phyloP scores from a whole-genome alignment of 1,140 invertebrate genomes.

The Aporrectodea caliginosa region DNA sequence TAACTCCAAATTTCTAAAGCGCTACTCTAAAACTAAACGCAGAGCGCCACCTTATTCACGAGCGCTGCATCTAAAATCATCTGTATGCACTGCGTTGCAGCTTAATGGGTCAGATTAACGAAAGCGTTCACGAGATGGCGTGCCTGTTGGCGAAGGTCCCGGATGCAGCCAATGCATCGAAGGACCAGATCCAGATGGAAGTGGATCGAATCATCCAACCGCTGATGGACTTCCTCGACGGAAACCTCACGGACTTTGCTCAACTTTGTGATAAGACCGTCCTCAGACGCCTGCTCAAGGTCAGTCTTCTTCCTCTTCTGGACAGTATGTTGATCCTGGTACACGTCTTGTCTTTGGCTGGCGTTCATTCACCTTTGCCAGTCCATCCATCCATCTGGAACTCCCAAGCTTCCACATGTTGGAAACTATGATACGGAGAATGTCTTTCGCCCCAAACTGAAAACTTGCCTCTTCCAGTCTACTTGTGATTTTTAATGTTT shows the following conservation, averaged over 20 bases:
- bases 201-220: constrained; percentile 64
- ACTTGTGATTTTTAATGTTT: too few relatives aligned
- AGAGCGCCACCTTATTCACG: too few relatives aligned
- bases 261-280: constrained; percentile 99
- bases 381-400: constrained; percentile 6
- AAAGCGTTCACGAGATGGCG: background rate
- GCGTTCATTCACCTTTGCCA: too few relatives aligned
- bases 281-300: constrained; percentile 90
- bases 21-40: too few relatives aligned
- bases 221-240: constrained; percentile 90
- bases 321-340: too few relatives aligned
- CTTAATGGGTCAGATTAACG: background rate
- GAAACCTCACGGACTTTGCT: constrained; percentile 89
- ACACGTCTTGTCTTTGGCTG: too few relatives aligned
- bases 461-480: too few relatives aligned
- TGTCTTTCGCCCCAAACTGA: background rate
- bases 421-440: background rate
- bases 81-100: too few relatives aligned
- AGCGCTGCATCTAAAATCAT: too few relatives aligned
- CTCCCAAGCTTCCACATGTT: too few relatives aligned
- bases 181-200: background rate
- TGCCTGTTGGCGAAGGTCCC: background rate
- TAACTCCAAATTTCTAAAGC: too few relatives aligned
- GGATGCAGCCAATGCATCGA: background rate
- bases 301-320: too few relatives aligned